Conservation (phyloP, 2,888 invertebrate genomes). For the Mesodorylaimus sp. region DNA sequence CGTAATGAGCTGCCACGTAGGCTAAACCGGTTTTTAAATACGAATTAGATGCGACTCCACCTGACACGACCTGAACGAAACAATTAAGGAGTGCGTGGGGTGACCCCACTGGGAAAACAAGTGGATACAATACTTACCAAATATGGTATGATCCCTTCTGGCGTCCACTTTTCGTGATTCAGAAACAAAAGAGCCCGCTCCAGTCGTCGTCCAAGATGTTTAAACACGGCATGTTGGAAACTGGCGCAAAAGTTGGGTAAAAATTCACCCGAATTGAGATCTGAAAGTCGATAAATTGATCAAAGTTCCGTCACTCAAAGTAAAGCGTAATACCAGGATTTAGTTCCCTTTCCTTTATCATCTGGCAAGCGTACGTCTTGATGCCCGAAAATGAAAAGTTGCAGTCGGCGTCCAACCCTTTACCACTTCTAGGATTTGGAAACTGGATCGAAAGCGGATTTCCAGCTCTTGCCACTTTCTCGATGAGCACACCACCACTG, state of each 20-base stretch:
- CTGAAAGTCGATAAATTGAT: too few species aligned
- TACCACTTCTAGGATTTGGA: slow-evolving; percentile 45
- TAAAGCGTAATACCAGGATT: too few species aligned
- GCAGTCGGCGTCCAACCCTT: slow-evolving; percentile 37
- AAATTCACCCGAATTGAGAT: too few species aligned
- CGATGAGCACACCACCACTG: slow-evolving; percentile 68
- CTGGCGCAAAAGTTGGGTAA: slow-evolving; percentile 64
- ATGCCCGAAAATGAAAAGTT: background rate
- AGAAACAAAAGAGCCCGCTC: slow-evolving; percentile 59
- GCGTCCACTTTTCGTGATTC: too few species aligned
- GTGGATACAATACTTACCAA: background rate
- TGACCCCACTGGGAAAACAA: background rate
- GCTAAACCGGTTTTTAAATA: slow-evolving; percentile 48
- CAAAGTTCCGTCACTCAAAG: too few species aligned
- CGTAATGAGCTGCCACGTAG: background rate
- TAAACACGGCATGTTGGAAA: slow-evolving; percentile 52
- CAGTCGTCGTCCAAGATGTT: slow-evolving; percentile 60
- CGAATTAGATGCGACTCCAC: slow-evolving; percentile 85
- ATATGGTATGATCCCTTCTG: background rate
- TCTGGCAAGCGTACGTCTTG: background rate
- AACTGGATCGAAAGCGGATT: slow-evolving; percentile 48
- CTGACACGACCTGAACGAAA: slow-evolving; percentile 75
- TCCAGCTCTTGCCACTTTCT: slow-evolving; percentile 54
- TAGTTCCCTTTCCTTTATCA: slow-evolving; percentile 16
- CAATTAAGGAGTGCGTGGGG: too few species aligned